Evolutionary conservation across 2,888 invertebrate genomes (phyloP).

Genomic region (Ischnus inquisitorius): DNA sequence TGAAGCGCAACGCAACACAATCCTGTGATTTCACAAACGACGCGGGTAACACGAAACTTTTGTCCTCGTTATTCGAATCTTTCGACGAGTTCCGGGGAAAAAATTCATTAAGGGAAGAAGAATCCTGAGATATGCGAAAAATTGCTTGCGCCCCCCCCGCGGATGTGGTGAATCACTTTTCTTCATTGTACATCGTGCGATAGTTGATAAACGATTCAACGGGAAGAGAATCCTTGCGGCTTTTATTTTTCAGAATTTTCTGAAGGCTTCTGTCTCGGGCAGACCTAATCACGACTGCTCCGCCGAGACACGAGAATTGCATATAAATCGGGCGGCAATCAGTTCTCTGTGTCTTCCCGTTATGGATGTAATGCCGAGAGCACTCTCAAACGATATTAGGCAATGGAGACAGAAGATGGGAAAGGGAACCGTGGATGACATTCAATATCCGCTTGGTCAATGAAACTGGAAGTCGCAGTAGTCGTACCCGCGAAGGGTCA

Average conservation of each 20-base stretch:
- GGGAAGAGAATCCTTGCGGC: too few relatives aligned
- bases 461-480: slow-evolving; percentile 10
- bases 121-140: background rate
- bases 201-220: too few relatives aligned
- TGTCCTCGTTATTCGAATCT: background rate
- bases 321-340: slow-evolving; percentile 57
- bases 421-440: background rate
- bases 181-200: too few relatives aligned
- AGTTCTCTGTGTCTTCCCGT: slow-evolving; percentile 60
- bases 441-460: background rate
- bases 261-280: slow-evolving; percentile 6
- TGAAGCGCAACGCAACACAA: background rate
- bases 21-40: background rate
- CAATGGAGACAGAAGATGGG: background rate
- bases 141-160: too few relatives aligned
- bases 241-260: background rate
- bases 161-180: too few relatives aligned
- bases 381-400: slow-evolving; percentile 60
- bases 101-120: background rate
- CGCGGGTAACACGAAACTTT: background rate
- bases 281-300: slow-evolving; percentile 54
- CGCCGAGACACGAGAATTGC: slow-evolving; percentile 37
- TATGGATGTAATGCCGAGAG: slow-evolving; percentile 51
- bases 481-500: background rate
- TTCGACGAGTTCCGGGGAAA: background rate